phyloP scores from a whole-genome alignment of 2,888 invertebrate genomes.

The Cyclophora punctaria region DNA sequence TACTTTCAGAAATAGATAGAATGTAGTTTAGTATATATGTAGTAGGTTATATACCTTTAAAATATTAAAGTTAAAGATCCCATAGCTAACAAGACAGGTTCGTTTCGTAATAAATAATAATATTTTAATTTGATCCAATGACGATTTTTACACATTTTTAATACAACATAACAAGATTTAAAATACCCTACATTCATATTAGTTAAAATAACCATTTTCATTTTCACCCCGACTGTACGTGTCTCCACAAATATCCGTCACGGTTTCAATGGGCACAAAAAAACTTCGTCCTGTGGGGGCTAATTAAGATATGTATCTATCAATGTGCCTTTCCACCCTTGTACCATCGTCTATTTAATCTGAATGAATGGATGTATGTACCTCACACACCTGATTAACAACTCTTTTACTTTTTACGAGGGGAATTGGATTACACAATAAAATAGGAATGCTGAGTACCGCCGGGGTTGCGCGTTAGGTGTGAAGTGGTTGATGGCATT shows the following conservation, averaged over 20 bases:
- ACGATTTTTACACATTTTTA: too few relatives aligned
- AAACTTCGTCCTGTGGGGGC: conserved; percentile 67
- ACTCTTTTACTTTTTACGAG: not conserved
- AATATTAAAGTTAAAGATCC: too few relatives aligned
- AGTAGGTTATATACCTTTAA: too few relatives aligned
- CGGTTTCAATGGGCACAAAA: conserved; percentile 44
- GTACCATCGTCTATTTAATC: conserved; percentile 47
- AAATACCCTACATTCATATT: not conserved
- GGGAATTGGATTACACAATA: not conserved
- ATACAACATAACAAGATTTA: too few relatives aligned
- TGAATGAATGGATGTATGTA: conserved; percentile 10
- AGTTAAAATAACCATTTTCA: not conserved
- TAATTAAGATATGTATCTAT: conserved; percentile 75
- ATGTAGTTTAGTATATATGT: too few relatives aligned
- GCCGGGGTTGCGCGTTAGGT: too few relatives aligned
- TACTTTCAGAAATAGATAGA: too few relatives aligned
- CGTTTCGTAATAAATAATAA: too few relatives aligned
- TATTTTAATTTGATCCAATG: too few relatives aligned
- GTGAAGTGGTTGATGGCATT: too few relatives aligned
- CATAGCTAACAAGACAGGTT: too few relatives aligned
- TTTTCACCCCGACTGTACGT: not conserved
- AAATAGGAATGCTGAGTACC: not conserved
- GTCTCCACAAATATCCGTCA: conserved; percentile 51
- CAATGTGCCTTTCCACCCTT: conserved; percentile 60
- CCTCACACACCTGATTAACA: not conserved